Percentiles rank a stretch among this genome's conserved stretches.
Evolutionary conservation across 1,140 invertebrate genomes (phyloP).

Genomic region (Globodera rostochiensis): DNA sequence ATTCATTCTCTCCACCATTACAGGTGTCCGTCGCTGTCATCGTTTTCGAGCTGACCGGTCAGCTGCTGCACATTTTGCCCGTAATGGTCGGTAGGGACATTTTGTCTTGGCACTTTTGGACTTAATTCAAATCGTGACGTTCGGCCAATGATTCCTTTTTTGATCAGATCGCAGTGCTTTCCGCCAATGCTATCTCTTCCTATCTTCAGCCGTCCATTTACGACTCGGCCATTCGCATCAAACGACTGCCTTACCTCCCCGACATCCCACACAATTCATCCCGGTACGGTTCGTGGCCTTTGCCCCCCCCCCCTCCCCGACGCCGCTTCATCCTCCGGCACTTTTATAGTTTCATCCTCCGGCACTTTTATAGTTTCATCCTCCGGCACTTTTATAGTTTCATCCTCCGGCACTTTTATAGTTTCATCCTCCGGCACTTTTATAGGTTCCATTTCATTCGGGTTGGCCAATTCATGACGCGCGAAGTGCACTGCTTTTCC

Average conservation of each 20-base stretch:
- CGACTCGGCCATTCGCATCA: constrained; percentile 96
- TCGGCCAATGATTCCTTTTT: neutral
- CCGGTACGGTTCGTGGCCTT: neutral
- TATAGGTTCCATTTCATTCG: constrained; percentile 57
- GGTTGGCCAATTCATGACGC: constrained; percentile 60
- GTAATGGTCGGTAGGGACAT: constrained; percentile 76
- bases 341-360: neutral
- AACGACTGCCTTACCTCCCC: constrained; percentile 93
- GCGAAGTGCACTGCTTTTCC: constrained; percentile 38
- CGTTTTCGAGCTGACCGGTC: constrained; percentile 95
- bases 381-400: neutral
- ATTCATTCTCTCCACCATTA: constrained; percentile 75
- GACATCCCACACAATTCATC: constrained; percentile 55
- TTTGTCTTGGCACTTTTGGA: constrained; percentile 1
- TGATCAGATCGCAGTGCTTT: constrained; percentile 79
- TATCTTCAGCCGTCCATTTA: constrained; percentile 92
- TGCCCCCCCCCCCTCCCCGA: constrained; percentile 3
- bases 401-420: neutral
- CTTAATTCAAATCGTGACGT: neutral
- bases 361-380: neutral
- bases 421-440: constrained; percentile 14
- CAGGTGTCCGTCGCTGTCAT: constrained; percentile 95
- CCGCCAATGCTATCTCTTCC: constrained; percentile 89
- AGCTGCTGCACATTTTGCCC: constrained; percentile 93
- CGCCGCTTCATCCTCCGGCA: neutral